Evolutionary conservation across 2,797 vertebrate genomes (phyloP).

Genomic region (Enteromius mattozi): DNA sequence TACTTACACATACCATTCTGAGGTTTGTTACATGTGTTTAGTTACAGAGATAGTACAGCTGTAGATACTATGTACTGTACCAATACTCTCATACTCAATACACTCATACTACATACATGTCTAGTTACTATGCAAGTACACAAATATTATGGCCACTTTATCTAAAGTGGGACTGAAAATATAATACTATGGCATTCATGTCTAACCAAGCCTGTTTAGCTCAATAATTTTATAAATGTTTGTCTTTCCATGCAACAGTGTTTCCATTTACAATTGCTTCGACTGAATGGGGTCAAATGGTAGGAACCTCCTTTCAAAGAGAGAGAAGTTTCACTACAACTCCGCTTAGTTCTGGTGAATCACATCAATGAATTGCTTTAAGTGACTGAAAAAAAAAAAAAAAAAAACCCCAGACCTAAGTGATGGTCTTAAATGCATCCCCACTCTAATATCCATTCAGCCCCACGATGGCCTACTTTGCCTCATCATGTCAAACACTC

Average conservation of each 20-base stretch:
- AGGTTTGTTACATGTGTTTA: too few relatives aligned
- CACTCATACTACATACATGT: too few relatives aligned
- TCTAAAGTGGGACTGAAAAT: neutral
- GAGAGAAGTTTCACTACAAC: constrained; percentile 24
- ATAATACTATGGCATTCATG: neutral
- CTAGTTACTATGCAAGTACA: too few relatives aligned
- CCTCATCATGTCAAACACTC: constrained; percentile 40
- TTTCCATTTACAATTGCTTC: neutral
- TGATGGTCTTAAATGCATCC: constrained; percentile 38
- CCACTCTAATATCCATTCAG: constrained; percentile 34
- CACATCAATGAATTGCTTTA: constrained; percentile 23
- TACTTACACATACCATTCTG: too few relatives aligned
- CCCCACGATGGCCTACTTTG: constrained; percentile 28
- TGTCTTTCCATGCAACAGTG: neutral
- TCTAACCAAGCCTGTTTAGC: neutral
- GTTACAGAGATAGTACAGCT: too few relatives aligned
- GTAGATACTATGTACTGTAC: too few relatives aligned
- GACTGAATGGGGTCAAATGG: neutral
- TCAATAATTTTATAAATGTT: neutral
- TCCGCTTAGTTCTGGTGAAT: neutral
- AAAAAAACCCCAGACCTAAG: constrained; percentile 32
- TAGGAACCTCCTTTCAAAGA: neutral
- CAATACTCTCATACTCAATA: too few relatives aligned
- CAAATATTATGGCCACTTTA: too few relatives aligned
- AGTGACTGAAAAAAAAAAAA: constrained; percentile 26